Percentiles rank a stretch among this genome's conserved stretches.
phyloP scores from a whole-genome alignment of 1,140 invertebrate species.

The Chymomyza costata region DNA sequence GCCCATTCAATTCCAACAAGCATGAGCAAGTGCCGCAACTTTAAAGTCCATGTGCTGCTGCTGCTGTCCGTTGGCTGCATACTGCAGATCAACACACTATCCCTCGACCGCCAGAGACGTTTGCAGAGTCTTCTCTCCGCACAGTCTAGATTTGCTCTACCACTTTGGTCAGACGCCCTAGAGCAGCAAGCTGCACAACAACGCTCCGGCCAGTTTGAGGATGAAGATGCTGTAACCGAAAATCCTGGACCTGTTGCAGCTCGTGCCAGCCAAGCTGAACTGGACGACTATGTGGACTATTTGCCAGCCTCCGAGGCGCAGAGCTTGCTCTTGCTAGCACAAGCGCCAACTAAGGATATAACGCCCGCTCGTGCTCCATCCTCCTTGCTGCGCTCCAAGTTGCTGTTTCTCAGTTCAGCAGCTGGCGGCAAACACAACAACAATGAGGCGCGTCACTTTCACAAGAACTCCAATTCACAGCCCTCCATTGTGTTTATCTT shows the following conservation, averaged over 20 bases:
- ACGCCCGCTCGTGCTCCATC: neutral
- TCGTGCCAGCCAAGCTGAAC: neutral
- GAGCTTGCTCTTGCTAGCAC: conserved; percentile 7
- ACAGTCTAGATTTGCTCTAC: neutral
- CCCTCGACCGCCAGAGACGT: conserved; percentile 8
- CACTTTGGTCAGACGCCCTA: neutral
- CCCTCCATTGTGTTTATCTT: too few relatives aligned
- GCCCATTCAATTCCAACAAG: too few relatives aligned
- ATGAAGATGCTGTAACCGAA: too few relatives aligned
- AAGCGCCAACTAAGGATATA: too few relatives aligned
- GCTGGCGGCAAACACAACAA: neutral
- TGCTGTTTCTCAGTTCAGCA: too few relatives aligned
- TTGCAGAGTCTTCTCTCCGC: conserved; percentile 11
- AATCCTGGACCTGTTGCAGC: too few relatives aligned
- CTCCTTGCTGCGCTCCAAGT: neutral
- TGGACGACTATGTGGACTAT: neutral
- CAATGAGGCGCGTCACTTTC: neutral
- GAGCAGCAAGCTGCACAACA: neutral
- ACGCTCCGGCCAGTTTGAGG: too few relatives aligned
- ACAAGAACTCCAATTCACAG: neutral
- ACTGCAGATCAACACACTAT: neutral
- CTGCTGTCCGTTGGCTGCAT: conserved; percentile 6
- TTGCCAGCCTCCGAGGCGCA: conserved; percentile 3
- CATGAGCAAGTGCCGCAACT: conserved; percentile 2
- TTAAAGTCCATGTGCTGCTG: neutral